Percentiles rank a stretch among this genome's conserved stretches.
phyloP scores from a whole-genome alignment of 2,113 vertebrate species.

The Brienomyrus brachyistius region DNA sequence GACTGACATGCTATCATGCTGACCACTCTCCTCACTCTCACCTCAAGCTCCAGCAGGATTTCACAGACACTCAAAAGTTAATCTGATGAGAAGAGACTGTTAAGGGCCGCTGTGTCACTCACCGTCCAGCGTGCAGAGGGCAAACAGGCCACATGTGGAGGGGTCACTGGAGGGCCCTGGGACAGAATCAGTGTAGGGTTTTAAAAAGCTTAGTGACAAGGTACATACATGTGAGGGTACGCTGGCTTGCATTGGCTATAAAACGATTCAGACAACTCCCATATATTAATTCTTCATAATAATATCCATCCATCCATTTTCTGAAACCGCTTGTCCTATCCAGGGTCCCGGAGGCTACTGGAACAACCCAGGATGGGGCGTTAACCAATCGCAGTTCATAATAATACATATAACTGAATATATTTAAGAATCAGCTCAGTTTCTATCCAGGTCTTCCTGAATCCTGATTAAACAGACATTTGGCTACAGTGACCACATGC shows the following conservation, averaged over 20 bases:
- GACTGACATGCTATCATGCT: background rate
- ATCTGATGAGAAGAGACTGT: background rate
- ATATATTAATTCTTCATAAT: background rate
- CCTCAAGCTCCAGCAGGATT: background rate
- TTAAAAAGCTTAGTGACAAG: background rate
- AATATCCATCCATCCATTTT: background rate
- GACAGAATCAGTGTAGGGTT: background rate
- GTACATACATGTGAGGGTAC: background rate
- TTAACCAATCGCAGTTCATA: background rate
- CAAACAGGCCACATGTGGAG: constrained; percentile 78
- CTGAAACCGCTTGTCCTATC: no score
- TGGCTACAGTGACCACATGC: background rate
- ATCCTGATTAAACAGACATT: background rate
- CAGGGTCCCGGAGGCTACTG: no score
- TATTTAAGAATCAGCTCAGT: background rate
- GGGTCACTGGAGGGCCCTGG: constrained; percentile 62
- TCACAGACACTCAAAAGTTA: background rate
- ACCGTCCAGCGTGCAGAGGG: constrained; percentile 95
- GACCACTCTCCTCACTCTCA: background rate
- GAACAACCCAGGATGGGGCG: no score
- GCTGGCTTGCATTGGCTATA: background rate
- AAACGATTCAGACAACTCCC: background rate
- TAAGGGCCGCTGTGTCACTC: constrained; percentile 37
- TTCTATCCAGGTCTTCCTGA: background rate
- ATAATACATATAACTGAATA: background rate